phyloP scores from a whole-genome alignment of 2,888 invertebrate genomes.

The Geophilus truncorum region DNA sequence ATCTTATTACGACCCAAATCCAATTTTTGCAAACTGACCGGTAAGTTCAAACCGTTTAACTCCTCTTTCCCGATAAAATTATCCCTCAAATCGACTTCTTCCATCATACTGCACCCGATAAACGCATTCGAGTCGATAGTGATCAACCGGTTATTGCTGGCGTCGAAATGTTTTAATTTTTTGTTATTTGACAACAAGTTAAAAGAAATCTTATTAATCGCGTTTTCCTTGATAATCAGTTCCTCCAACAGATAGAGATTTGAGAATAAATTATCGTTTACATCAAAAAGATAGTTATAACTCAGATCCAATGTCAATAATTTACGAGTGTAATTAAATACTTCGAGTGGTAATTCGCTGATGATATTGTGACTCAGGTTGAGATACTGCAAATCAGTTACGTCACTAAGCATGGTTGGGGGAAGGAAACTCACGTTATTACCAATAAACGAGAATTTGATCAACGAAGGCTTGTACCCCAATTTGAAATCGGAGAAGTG shows the following conservation, averaged over 20 bases:
- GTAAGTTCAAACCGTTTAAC: not conserved
- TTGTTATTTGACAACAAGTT: slow-evolving; percentile 52
- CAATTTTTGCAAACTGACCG: not conserved
- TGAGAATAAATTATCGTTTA: slow-evolving; percentile 40
- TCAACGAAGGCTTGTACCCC: not conserved
- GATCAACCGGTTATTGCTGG: slow-evolving; percentile 55
- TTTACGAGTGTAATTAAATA: slow-evolving; percentile 54
- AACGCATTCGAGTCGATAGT: not conserved
- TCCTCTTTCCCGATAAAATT: slow-evolving; percentile 7
- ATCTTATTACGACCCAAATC: not conserved
- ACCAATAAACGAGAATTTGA: not conserved
- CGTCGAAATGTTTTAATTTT: slow-evolving; percentile 53
- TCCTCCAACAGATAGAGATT: not conserved
- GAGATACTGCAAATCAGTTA: slow-evolving; percentile 46
- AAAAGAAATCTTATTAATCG: slow-evolving; percentile 42
- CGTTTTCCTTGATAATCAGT: not conserved
- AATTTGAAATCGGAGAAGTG: not conserved
- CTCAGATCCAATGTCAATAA: slow-evolving; percentile 54
- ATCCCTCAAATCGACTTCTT: slow-evolving; percentile 17
- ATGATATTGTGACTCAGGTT: slow-evolving; percentile 57
- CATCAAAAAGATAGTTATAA: slow-evolving; percentile 54
- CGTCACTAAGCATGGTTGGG: not conserved
- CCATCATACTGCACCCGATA: not conserved
- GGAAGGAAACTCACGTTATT: not conserved
- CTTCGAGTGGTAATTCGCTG: slow-evolving; percentile 53